Evolutionary conservation across 2,888 invertebrate genomes (phyloP).

Genomic region (Trissolcus brochymenae): DNA sequence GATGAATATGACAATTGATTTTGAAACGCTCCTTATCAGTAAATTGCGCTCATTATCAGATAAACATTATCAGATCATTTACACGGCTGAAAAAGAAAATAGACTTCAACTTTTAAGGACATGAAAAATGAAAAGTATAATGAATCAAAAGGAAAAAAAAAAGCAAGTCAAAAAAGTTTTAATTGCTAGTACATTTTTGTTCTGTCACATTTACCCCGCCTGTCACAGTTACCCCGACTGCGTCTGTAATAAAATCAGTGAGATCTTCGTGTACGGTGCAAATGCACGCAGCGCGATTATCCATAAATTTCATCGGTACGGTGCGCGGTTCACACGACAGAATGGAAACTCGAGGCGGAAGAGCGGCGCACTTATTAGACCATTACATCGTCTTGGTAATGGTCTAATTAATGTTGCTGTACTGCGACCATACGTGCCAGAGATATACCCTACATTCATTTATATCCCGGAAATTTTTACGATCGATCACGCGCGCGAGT

Average conservation of each 20-base stretch:
- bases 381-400: conserved; percentile 56
- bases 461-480: conserved; percentile 22
- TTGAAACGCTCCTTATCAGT: neutral
- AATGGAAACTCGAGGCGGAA: conserved; percentile 59
- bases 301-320: conserved; percentile 56
- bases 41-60: no score
- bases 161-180: no score
- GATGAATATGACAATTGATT: conserved; percentile 7
- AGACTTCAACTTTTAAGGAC: no score
- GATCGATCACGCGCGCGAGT: neutral
- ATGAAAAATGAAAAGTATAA: no score
- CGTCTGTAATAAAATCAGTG: neutral
- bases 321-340: conserved; percentile 56
- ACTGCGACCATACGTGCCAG: conserved; percentile 39
- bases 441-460: conserved; percentile 31
- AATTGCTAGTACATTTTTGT: no score
- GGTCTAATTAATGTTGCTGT: conserved; percentile 58
- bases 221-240: no score
- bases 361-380: conserved; percentile 58
- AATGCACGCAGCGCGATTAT: conserved; percentile 50
- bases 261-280: conserved; percentile 37
- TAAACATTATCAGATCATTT: no score
- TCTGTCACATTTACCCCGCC: no score
- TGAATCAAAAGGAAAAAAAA: no score
- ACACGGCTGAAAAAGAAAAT: no score